Evolutionary conservation across 53 echinoderm and acorn worm genomes (phyloP).

Genomic region (Echinarachnius parma): DNA sequence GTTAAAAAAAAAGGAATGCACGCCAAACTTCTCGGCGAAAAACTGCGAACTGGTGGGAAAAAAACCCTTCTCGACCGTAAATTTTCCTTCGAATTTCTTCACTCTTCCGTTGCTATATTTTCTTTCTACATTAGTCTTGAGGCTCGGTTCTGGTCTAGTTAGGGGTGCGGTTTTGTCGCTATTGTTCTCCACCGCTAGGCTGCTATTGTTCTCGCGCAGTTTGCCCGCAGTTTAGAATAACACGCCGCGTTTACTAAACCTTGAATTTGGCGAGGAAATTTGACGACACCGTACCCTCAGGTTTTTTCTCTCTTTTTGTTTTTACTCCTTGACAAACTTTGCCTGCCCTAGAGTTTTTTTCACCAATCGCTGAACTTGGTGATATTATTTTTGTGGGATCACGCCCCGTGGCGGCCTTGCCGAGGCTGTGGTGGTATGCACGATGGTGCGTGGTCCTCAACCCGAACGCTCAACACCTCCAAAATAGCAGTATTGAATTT

Average conservation of each 20-base stretch:
- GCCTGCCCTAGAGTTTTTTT: no score
- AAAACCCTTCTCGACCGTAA: neutral
- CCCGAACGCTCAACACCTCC: no score
- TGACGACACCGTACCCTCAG: constrained; percentile 30
- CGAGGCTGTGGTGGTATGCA: constrained; percentile 12
- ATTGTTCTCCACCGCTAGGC: constrained; percentile 6
- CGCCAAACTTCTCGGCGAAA: neutral
- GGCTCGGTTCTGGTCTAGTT: no score
- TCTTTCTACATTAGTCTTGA: no score
- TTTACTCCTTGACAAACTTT: neutral
- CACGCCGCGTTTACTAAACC: constrained; percentile 22
- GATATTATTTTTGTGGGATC: constrained; percentile 31
- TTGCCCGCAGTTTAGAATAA: constrained; percentile 40
- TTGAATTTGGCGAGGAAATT: constrained; percentile 42
- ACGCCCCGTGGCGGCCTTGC: constrained; percentile 15
- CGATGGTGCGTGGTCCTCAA: no score
- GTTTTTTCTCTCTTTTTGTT: neutral
- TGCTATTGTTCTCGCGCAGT: constrained; percentile 16
- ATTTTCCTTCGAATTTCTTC: no score
- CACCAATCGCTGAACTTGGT: neutral
- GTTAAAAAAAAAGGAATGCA: neutral
- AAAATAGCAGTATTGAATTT: no score
- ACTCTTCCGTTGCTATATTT: no score
- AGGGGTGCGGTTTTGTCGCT: no score
- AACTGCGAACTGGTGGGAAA: neutral